phyloP scores from a whole-genome alignment of 2,888 invertebrate genomes.

The Oscheius sp. region DNA sequence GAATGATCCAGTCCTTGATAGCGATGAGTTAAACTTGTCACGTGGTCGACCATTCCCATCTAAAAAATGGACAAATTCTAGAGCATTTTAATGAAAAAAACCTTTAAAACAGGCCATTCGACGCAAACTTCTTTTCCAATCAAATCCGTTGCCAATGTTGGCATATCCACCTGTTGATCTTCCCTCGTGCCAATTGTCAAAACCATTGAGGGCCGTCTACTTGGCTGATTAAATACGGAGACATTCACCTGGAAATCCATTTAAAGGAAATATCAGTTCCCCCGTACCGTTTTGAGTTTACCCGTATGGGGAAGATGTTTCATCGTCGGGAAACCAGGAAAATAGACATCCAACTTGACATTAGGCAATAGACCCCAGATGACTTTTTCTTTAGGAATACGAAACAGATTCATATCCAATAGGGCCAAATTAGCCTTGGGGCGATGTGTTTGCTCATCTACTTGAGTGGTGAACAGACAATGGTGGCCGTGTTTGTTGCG shows the following conservation, averaged over 20 bases:
- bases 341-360: constrained; percentile 81
- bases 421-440: constrained; percentile 65
- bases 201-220: constrained; percentile 86
- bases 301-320: constrained; percentile 84
- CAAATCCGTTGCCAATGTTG: constrained; percentile 79
- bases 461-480: constrained; percentile 79
- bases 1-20: constrained; percentile 35
- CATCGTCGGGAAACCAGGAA: constrained; percentile 92
- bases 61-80: background rate
- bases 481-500: constrained; percentile 90
- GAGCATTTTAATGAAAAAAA: background rate
- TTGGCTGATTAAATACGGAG: constrained; percentile 88
- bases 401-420: constrained; percentile 73
- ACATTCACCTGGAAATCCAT: constrained; percentile 77
- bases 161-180: constrained; percentile 53
- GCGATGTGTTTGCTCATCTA: too few relatives aligned
- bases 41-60: constrained; percentile 44
- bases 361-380: constrained; percentile 80
- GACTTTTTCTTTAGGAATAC: constrained; percentile 76
- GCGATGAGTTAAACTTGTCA: constrained; percentile 43
- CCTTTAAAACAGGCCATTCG: constrained; percentile 92
- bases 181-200: constrained; percentile 78
- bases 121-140: constrained; percentile 85
- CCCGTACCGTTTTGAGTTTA: constrained; percentile 73
- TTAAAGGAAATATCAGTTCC: constrained; percentile 18